Conservation (phyloP, 2,797 vertebrate genomes). For the Catamblyrhynchus diadema region DNA sequence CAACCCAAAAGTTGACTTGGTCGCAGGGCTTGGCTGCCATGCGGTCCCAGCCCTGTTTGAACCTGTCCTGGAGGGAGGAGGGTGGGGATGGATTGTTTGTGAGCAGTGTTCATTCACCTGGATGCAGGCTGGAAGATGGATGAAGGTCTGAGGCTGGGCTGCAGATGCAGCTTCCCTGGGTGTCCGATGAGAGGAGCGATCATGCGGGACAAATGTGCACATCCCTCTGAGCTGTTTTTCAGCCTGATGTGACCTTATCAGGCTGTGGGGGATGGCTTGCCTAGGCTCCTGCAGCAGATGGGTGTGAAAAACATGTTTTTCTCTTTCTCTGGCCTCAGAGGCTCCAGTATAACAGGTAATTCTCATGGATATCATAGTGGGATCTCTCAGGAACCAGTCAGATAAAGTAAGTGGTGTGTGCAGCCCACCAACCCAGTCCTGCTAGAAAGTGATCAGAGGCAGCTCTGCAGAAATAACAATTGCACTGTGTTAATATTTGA, state of each 20-base stretch:
- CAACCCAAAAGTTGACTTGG: not conserved
- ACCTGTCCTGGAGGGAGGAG: constrained; percentile 28
- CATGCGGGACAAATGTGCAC: not conserved
- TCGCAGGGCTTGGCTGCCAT: not conserved
- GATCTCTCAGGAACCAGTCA: not conserved
- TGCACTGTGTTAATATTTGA: not conserved
- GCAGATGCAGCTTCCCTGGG: not conserved
- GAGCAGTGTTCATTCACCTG: not conserved
- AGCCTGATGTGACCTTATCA: not conserved
- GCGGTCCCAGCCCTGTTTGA: not conserved
- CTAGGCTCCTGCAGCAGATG: not conserved
- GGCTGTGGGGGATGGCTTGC: not conserved
- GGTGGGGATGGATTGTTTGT: not conserved
- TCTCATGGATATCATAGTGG: not conserved
- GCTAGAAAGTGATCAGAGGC: not conserved
- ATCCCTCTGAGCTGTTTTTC: not conserved
- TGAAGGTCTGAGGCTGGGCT: not conserved
- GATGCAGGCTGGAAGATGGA: not conserved
- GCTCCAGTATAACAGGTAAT: not conserved
- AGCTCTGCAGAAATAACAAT: not conserved
- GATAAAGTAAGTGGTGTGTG: not conserved
- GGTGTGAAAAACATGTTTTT: not conserved
- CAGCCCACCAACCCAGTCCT: not conserved
- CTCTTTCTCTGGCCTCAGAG: not conserved
- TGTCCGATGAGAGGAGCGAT: not conserved